Evolutionary conservation across 1,140 invertebrate genomes (phyloP).

Genomic region (Pteromalus puparum): DNA sequence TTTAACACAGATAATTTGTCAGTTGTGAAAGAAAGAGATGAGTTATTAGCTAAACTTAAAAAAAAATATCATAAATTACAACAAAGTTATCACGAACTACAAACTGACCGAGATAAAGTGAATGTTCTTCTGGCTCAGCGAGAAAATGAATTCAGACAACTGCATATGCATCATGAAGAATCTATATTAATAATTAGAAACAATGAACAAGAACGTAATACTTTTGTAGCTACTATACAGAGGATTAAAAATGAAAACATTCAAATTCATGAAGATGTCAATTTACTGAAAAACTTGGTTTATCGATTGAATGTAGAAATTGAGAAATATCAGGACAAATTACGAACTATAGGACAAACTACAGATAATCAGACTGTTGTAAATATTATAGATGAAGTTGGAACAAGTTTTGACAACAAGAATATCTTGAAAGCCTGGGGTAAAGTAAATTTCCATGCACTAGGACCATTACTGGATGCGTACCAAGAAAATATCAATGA

Average conservation of each 20-base stretch:
- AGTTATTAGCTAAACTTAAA: constrained; percentile 58
- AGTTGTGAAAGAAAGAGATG: constrained; percentile 59
- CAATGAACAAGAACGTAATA: constrained; percentile 62
- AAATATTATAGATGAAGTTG: constrained; percentile 52
- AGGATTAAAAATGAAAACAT: constrained; percentile 73
- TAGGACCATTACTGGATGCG: constrained; percentile 80
- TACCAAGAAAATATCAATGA: constrained; percentile 81
- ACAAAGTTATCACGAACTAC: constrained; percentile 58
- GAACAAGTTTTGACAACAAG: constrained; percentile 55
- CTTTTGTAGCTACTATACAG: constrained; percentile 59
- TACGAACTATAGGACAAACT: constrained; percentile 67
- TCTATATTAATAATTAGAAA: constrained; percentile 53
- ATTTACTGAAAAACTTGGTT: constrained; percentile 81
- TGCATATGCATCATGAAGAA: constrained; percentile 62
- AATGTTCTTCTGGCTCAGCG: constrained; percentile 56
- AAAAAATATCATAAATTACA: constrained; percentile 66
- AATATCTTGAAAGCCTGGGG: constrained; percentile 72
- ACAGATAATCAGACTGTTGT: constrained; percentile 21
- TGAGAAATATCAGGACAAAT: constrained; percentile 81
- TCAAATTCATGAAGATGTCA: constrained; percentile 77
- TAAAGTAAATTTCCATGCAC: constrained; percentile 76
- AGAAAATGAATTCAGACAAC: constrained; percentile 61
- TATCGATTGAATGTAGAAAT: constrained; percentile 82
- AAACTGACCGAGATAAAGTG: constrained; percentile 58
- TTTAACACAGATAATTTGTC: constrained; percentile 12